Evolutionary conservation across 2,888 invertebrate species (phyloP).

Genomic region (Andrena marginata): DNA sequence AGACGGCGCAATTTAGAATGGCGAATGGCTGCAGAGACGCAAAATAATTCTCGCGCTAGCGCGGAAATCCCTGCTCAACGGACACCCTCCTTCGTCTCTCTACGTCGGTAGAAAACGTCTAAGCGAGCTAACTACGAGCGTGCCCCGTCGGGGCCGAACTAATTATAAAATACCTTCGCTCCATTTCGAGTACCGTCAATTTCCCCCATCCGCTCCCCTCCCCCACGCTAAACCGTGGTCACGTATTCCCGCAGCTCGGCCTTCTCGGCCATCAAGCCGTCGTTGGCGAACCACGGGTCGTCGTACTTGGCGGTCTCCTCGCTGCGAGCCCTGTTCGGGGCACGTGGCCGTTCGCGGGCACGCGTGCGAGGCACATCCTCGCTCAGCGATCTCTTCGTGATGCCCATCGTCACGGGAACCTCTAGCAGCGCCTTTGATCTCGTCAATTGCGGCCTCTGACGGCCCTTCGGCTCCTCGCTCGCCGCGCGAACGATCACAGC

Average conservation of each 20-base stretch:
- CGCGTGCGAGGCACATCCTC: slow-evolving; percentile 81
- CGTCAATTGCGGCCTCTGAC: slow-evolving; percentile 79
- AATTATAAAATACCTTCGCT: slow-evolving; percentile 45
- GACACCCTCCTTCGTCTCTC: not conserved
- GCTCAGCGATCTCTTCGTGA: slow-evolving; percentile 82
- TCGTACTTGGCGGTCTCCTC: slow-evolving; percentile 81
- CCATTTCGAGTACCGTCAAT: slow-evolving; percentile 54
- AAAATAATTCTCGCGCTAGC: slow-evolving; percentile 25
- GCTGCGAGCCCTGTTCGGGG: slow-evolving; percentile 81
- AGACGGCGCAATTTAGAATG: not conserved
- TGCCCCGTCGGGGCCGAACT: slow-evolving; percentile 7
- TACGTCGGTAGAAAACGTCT: slow-evolving; percentile 51
- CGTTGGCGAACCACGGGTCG: slow-evolving; percentile 78
- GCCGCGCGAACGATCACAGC: slow-evolving; percentile 74
- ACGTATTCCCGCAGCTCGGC: slow-evolving; percentile 82
- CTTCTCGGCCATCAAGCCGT: slow-evolving; percentile 58
- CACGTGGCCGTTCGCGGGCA: slow-evolving; percentile 73
- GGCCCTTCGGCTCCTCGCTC: slow-evolving; percentile 79
- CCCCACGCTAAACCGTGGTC: slow-evolving; percentile 78
- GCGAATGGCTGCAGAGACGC: slow-evolving; percentile 19
- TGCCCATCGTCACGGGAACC: slow-evolving; percentile 76
- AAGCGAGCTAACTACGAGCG: slow-evolving; percentile 49
- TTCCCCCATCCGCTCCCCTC: not conserved
- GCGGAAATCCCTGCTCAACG: not conserved
- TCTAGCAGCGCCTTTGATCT: slow-evolving; percentile 82